phyloP scores from a whole-genome alignment of 2,113 vertebrate genomes.

The Lampris megalopsis region DNA sequence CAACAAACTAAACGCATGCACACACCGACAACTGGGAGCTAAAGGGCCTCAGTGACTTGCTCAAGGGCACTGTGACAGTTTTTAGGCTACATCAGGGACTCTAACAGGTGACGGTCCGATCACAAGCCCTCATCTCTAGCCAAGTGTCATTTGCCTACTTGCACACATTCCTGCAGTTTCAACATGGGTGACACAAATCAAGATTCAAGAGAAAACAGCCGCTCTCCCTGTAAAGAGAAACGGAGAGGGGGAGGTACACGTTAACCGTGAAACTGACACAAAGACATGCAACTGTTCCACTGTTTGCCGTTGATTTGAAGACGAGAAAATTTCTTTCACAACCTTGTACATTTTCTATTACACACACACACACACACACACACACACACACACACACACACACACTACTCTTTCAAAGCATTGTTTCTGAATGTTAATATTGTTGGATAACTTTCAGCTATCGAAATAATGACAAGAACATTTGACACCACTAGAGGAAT shows the following conservation, averaged over 20 bases:
- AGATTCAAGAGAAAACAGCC: no score
- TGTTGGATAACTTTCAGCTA: background rate
- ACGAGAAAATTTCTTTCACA: no score
- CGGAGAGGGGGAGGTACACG: no score
- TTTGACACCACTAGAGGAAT: constrained; percentile 26
- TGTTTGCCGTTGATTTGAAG: no score
- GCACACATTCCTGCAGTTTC: no score
- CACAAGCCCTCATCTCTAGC: background rate
- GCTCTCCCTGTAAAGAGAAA: no score
- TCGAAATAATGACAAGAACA: background rate
- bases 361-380: background rate
- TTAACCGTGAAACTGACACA: no score
- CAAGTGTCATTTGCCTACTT: no score
- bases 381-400: background rate
- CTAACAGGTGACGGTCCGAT: background rate
- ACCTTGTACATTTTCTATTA: constrained; percentile 5
- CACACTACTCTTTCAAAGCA: background rate
- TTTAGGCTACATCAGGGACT: background rate
- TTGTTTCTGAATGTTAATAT: constrained; percentile 19
- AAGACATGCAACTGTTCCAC: no score
- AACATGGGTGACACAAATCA: no score
- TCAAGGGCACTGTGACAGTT: background rate
- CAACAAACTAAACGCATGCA: no score
- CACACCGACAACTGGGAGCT: no score
- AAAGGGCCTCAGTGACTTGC: background rate